These are phyloP conservation scores for Galbula dea DNA, from an alignment of 2,113 vertebrate genomes.

Conservation along the genomic window DNA sequence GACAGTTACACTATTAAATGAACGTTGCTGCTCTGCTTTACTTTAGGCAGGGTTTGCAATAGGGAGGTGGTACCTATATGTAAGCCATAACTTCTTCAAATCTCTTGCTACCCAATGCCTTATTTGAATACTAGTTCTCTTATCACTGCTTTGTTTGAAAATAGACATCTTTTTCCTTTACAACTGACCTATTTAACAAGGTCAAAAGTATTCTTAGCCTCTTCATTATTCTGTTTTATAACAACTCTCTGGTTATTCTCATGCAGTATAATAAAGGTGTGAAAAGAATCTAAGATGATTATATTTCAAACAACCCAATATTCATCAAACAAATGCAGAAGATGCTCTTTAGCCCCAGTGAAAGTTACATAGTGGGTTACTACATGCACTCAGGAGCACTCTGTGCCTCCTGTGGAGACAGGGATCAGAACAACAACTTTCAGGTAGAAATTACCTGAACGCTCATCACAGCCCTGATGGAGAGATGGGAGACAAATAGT, in stretches of 20 bases:
- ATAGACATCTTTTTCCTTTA: neutral
- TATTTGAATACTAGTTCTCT: neutral
- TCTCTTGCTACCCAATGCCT: neutral
- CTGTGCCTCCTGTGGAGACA: neutral
- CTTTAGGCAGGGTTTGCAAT: neutral
- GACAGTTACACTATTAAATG: neutral
- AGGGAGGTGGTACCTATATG: neutral
- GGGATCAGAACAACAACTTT: neutral
- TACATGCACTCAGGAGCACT: neutral
- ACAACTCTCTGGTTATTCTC: neutral
- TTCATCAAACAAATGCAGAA: neutral
- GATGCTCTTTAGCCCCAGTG: neutral
- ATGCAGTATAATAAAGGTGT: neutral
- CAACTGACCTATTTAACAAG: neutral
- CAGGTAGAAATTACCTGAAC: neutral
- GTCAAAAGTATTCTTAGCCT: neutral
- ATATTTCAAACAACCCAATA: neutral
- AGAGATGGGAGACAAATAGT: neutral
- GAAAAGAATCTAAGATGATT: neutral
- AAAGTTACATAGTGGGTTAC: neutral
- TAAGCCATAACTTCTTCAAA: neutral
- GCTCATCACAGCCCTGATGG: fast-evolving
- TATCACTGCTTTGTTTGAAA: neutral
- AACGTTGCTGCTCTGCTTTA: neutral
- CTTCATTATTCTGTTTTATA: neutral